A percentile compares a stretch with the other conserved stretches of the same genome.
These are phyloP conservation scores for cat (Felis catus) DNA, from an alignment of 2,113 vertebrate species.

Conservation along the genomic window DNA sequence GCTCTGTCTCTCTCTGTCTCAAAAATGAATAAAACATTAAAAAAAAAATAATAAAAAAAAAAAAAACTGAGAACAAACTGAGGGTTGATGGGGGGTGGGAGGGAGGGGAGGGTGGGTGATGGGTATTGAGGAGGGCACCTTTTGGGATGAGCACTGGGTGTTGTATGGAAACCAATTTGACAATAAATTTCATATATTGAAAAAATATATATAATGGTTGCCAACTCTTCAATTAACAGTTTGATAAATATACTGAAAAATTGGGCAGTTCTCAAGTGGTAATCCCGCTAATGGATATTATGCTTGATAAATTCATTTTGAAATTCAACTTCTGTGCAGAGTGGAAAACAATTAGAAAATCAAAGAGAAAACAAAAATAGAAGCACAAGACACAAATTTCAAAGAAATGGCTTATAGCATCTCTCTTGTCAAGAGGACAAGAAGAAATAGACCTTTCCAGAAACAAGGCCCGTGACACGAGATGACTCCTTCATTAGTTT, in stretches of 20 bases:
- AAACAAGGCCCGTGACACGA: background rate
- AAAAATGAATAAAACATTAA: no score
- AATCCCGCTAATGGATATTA: conserved; percentile 44
- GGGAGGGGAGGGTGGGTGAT: no score
- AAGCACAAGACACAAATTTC: background rate
- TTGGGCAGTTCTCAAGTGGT: background rate
- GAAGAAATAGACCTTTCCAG: background rate
- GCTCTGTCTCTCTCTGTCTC: no score
- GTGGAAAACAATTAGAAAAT: conserved; percentile 43
- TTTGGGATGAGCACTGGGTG: no score
- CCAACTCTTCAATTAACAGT: conserved; percentile 54
- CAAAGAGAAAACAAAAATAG: conserved; percentile 7
- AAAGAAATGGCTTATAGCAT: background rate
- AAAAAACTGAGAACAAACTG: no score
- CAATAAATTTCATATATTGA: no score
- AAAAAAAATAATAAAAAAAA: no score
- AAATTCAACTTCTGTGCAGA: conserved; percentile 30
- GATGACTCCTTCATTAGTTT: background rate
- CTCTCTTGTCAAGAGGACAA: background rate
- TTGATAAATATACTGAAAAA: conserved; percentile 50
- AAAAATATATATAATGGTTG: background rate
- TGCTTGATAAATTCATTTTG: conserved; percentile 35
- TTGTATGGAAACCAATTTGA: no score
- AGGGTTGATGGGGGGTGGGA: no score
- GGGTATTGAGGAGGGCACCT: no score